Base-by-base conservation (phyloP, 2,888 invertebrate species). In the Eupithecia tripunctaria region DNA sequence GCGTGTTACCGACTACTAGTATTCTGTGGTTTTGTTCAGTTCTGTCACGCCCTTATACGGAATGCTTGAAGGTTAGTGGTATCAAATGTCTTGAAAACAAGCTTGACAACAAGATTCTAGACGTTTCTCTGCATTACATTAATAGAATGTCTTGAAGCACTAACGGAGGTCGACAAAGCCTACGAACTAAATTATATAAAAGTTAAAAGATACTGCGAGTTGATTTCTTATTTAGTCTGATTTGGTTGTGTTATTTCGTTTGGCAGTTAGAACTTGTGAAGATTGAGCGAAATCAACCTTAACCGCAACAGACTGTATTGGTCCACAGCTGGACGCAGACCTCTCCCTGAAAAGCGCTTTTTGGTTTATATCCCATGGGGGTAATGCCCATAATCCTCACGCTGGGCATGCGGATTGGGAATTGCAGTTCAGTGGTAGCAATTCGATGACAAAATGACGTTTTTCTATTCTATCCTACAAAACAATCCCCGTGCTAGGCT, bases 21-120 rank as follows among this genome's bases (percentile, higher is more conserved):
- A 27, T 65, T 73, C 70, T 68, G 73, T 68, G 71, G 68, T 62
- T 75, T 21, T 59, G 67, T 73, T 67, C 67, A 68, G 70, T 65
- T 65, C 69, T 68, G 68, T 65, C 59, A 68, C 75, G 72, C 65
- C 75, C 75, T 74, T 73, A 72, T 64, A 73, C 60, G 75, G 71
- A 60, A 63, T 62, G 60, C 32, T 67, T 69, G 75, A 76, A 78
- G 78, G 78, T 74, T 74, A 75, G 59, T 51, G 67, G 70, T 77
- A 73, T 77, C 71, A 72, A 70, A 64, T 64, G 66, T 59, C 72
- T 62, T 67, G 74, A 70, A 73, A 74, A 74, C 73, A 69, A 74
- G 72, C 75, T 73, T 68, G 70, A 69, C 68, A 29, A 75, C 68
- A 72, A 47, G 36, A 51, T 47, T 75, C 71, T 68, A 67, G 69